Conservation (phyloP, 2,113 vertebrate genomes). For the Vicugna pacos region DNA sequence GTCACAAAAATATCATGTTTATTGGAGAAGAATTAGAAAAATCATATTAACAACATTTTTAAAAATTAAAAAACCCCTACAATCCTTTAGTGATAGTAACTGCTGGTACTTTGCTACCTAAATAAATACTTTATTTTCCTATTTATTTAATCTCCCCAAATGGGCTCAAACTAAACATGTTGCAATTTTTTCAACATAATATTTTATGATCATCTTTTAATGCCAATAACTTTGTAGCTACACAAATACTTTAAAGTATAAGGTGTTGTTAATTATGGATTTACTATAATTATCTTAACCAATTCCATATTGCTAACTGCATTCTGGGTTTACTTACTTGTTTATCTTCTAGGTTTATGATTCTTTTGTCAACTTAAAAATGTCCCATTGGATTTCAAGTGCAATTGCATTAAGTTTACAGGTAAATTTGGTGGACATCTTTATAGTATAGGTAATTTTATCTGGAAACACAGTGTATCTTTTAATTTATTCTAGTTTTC, state of each 20-base stretch:
- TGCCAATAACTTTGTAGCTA: neutral
- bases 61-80: neutral
- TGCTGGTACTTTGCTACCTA: constrained; percentile 13
- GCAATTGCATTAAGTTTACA: neutral
- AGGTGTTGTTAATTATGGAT: constrained; percentile 22
- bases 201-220: neutral
- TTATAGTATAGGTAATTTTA: constrained; percentile 24
- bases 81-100: neutral
- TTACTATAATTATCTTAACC: neutral
- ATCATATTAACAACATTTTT: neutral
- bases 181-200: neutral
- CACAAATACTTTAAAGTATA: neutral
- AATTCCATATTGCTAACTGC: neutral
- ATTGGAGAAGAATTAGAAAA: constrained; percentile 19
- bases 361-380: constrained; percentile 20
- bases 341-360: constrained; percentile 32
- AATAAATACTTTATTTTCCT: neutral
- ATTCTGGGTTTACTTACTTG: constrained; percentile 25
- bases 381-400: constrained; percentile 26
- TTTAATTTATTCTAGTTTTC: constrained; percentile 30
- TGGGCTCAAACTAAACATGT: neutral
- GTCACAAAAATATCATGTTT: neutral
- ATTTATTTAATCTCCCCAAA: constrained; percentile 29
- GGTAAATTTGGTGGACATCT: constrained; percentile 2
- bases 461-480: neutral